These are phyloP conservation scores for Mastigias papua DNA, from an alignment of 30 jellyfish, hydroid and myxozoan genomes.

Conservation along the genomic window DNA sequence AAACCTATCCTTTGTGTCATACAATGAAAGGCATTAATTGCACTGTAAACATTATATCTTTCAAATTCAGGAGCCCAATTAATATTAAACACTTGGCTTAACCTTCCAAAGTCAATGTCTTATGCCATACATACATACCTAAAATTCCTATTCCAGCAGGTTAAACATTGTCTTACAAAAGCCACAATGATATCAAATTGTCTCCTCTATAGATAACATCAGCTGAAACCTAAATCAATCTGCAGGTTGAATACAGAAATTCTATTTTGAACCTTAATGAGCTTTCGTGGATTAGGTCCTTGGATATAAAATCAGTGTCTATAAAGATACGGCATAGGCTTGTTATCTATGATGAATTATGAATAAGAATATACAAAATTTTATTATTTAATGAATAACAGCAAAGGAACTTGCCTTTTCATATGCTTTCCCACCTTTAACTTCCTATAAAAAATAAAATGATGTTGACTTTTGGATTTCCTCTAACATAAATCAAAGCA, in stretches of 20 bases:
- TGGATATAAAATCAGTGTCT: not conserved
- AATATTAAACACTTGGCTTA: too few species aligned
- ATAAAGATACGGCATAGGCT: not conserved
- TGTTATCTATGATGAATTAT: not conserved
- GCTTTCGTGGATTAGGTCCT: not conserved
- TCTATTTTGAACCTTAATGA: not conserved
- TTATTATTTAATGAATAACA: not conserved
- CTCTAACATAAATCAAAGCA: too few species aligned
- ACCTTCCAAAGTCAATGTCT: not conserved
- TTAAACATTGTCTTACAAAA: not conserved
- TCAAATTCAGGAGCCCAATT: too few species aligned
- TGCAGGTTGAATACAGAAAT: not conserved
- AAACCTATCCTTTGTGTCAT: too few species aligned
- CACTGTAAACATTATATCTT: too few species aligned
- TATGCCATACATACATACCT: not conserved
- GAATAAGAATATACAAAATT: not conserved
- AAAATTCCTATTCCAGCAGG: not conserved
- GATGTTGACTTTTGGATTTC: not conserved
- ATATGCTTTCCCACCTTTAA: constrained; percentile 93
- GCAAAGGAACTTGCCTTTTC: constrained; percentile 72
- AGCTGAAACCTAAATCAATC: not conserved
- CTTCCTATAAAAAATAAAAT: constrained; percentile 66
- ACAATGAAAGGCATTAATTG: too few species aligned
- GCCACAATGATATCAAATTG: not conserved
- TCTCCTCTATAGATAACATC: not conserved